Evolutionary conservation across 2,888 invertebrate species (phyloP).

Genomic region (Gastrophysa polygoni): DNA sequence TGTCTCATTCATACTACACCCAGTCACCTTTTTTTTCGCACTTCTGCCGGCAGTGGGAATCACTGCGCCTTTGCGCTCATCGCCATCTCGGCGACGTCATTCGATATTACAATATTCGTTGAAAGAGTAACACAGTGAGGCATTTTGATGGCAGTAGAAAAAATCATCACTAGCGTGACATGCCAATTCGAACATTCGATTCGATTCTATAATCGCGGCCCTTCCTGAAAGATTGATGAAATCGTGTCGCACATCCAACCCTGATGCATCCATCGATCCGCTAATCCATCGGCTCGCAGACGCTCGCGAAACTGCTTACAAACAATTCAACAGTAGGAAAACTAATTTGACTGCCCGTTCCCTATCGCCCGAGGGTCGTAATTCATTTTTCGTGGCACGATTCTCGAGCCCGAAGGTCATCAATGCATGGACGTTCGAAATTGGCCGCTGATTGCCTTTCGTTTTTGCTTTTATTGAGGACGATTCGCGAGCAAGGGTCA

Average conservation of each 20-base stretch:
- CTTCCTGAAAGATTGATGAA: neutral
- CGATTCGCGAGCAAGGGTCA: neutral
- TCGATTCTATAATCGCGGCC: neutral
- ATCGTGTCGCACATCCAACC: neutral
- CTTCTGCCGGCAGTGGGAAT: too few species aligned
- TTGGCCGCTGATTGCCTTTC: constrained; percentile 11
- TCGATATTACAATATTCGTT: too few species aligned
- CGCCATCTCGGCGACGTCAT: too few species aligned
- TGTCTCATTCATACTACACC: too few species aligned
- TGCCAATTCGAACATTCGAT: too few species aligned
- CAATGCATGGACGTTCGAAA: constrained; percentile 7
- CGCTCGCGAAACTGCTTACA: constrained; percentile 6
- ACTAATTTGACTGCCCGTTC: neutral
- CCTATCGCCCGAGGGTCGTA: neutral
- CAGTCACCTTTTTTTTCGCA: too few species aligned
- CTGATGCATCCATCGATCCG: neutral
- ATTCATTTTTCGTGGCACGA: constrained; percentile 2
- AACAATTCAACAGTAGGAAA: neutral
- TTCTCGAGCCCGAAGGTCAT: neutral
- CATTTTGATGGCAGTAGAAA: too few species aligned
- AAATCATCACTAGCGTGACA: too few species aligned
- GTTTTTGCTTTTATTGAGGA: constrained; percentile 14
- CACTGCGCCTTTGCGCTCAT: too few species aligned
- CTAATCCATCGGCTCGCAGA: neutral
- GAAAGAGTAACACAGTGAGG: too few species aligned